Evolutionary conservation across 2,888 invertebrate genomes (phyloP), one percentile per base, ranked within the genome.

Genomic region (Perizoma affinitatum): DNA sequence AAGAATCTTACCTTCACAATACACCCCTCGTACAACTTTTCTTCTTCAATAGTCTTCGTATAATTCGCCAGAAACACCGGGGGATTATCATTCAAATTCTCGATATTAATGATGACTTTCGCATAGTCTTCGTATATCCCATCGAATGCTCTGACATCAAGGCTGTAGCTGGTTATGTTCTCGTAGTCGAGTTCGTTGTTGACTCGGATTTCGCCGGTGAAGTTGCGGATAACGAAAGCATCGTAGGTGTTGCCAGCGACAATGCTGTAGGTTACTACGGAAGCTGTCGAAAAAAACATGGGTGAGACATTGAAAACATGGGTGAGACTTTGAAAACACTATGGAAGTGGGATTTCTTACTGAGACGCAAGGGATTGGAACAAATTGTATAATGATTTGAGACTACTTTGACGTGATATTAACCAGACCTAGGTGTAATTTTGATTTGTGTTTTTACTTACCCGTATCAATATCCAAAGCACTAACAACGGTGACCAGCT

Each of bases 61-160:
- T 95, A 95, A 52, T 95, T 93, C 53, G 95, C 95, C 50, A 94
- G 85, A 78, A 99, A 98, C 1, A 95, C 94, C 0, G 99, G 99
- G 0, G 96, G 95, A 83, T 98, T 98, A 82, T 99, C 99, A 79
- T 99, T 99, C 48, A 98, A 96, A 83, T 99, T 97, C 71, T 95
- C 96, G 54, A 98, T 96, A 71, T 95, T 95, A 51, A 98, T 97
- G 52, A 95, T 94, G 0, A 98, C 98, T 71, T 94, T 95, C 0
- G 98, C 96, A 58, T 95, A 95, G 76, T 97, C 97, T 68, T 96
- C 95, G 80, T 94, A 97, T 52, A 95, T 93, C 1, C 98, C 98
- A 81, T 98, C 97, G 66, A 96, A 96, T 0, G 97, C 97, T 65
- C 95, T 93, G 2, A 98, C 96, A 54, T 95, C 96, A n/a, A 98